These are phyloP conservation scores for Labeo calbasu DNA, from an alignment of 2,797 vertebrate genomes.

Conservation along the genomic window DNA sequence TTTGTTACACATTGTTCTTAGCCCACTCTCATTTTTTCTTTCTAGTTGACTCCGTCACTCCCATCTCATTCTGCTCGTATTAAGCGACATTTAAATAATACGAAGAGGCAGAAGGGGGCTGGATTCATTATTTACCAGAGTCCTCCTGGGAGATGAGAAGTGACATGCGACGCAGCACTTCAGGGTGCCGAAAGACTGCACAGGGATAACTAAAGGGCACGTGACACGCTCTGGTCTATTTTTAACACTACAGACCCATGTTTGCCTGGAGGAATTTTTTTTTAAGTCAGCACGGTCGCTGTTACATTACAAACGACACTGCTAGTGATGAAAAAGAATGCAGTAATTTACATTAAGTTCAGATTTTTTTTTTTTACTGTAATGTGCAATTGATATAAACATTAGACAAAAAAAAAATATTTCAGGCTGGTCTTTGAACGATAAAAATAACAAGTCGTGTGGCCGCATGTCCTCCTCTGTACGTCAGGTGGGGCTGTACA, in stretches of 20 bases:
- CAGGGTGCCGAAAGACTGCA: constrained; percentile 50
- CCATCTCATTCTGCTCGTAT: constrained; percentile 29
- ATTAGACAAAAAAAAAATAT: constrained; percentile 29
- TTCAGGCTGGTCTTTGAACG: constrained; percentile 34
- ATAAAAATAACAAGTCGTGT: constrained; percentile 55
- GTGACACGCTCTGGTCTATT: constrained; percentile 55
- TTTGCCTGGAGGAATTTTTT: constrained; percentile 39
- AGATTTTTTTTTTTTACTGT: not conserved
- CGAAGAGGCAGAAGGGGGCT: constrained; percentile 47
- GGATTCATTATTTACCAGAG: constrained; percentile 58
- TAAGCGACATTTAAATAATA: constrained; percentile 55
- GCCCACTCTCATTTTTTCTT: constrained; percentile 17
- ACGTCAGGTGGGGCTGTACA: constrained; percentile 39
- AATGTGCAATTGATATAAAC: not conserved
- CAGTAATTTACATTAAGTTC: constrained; percentile 10
- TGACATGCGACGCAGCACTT: constrained; percentile 50
- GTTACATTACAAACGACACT: constrained; percentile 23
- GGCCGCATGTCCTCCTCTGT: constrained; percentile 31
- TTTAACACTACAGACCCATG: constrained; percentile 47
- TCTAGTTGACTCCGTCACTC: constrained; percentile 29
- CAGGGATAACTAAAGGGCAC: constrained; percentile 50
- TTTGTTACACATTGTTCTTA: not conserved
- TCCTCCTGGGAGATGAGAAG: constrained; percentile 52
- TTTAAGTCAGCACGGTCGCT: constrained; percentile 39
- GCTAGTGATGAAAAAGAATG: constrained; percentile 18